Evolutionary conservation across 2,113 vertebrate genomes (phyloP), one percentile per base, ranked within the genome.

Genomic region (Eurypyga helias): DNA sequence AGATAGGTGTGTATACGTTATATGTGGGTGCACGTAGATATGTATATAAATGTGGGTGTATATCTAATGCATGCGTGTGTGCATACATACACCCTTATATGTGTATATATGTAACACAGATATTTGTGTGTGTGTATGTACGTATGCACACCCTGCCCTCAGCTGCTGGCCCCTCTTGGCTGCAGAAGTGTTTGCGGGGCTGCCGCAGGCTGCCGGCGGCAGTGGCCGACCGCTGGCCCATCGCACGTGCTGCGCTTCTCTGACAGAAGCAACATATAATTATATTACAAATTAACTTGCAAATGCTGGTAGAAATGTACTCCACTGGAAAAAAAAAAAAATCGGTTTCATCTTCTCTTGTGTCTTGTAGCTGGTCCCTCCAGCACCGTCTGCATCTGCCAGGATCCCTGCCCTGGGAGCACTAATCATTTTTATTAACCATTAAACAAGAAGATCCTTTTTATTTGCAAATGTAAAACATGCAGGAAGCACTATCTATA

Each of bases 341-440:
- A 76, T 9, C 8, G 11, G 90, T 94, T 97, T 97, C 49, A 49
- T 95, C 86, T 94, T 78, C 71, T 77, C 58, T 36, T 12, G 31
- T 73, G 84, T 70, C 81, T 77, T 92, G 80, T 52, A 93, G 80
- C 79, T 36, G 89, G 65, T 97, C 95, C 88, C 90, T 93, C 46
- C 78, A 96, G 83, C 61, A 76, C 36, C 43, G 57, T 62, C 87
- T 92, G 93, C 58, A 13, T 79, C 94, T 97, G 94, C 95, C 93
- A 90, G 81, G 93, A 91, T 93, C 95, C 31, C 9, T 88, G 70
- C 61, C 82, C 93, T 95, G 81, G 92, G 87, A 85, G 62, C 86
- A 77, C 87, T 93, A 89, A 94, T 97, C 65, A 93, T 90, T 97
- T 97, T 97, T 98, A 97, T 95, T 94, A 95, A 93, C 83, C 95